Percentiles rank a stretch among this genome's conserved stretches.
phyloP scores from a whole-genome alignment of 2,888 invertebrate species.

The Mechanitis messenoides region DNA sequence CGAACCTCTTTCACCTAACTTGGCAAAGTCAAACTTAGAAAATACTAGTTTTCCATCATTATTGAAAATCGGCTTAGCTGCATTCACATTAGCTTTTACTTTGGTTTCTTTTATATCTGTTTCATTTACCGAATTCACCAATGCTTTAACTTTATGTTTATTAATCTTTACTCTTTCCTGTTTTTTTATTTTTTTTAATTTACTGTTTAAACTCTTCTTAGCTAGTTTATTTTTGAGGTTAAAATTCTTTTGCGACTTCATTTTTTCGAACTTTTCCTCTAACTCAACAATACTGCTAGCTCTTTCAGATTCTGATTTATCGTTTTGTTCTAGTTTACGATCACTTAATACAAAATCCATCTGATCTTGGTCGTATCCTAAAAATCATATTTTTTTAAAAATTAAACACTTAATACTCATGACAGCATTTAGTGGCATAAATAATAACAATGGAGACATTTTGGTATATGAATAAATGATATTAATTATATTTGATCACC shows the following conservation, averaged over 20 bases:
- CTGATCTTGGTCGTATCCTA: constrained; percentile 60
- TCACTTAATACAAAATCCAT: constrained; percentile 56
- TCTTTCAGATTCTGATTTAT: constrained; percentile 56
- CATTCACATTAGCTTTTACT: constrained; percentile 53
- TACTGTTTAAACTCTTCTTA: constrained; percentile 81
- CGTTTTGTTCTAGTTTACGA: constrained; percentile 41
- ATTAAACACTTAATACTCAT: background rate
- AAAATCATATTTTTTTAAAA: constrained; percentile 24
- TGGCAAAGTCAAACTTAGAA: constrained; percentile 93
- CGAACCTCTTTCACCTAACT: constrained; percentile 79
- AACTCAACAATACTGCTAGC: constrained; percentile 80
- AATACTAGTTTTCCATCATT: constrained; percentile 92
- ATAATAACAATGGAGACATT: background rate
- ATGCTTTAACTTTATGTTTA: constrained; percentile 43
- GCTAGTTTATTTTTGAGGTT: constrained; percentile 80
- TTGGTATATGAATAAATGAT: no score
- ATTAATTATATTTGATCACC: constrained; percentile 41
- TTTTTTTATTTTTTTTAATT: constrained; percentile 79
- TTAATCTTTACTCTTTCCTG: constrained; percentile 63
- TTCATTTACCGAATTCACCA: constrained; percentile 19
- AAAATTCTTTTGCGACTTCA: constrained; percentile 78
- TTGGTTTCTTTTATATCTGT: constrained; percentile 25
- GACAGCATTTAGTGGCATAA: background rate
- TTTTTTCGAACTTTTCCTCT: constrained; percentile 78
- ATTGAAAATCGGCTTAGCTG: constrained; percentile 85